Percentiles rank a stretch among this genome's conserved stretches.
These are phyloP conservation scores for Trachelipus rathkii DNA, from an alignment of 1,140 invertebrate genomes.

Conservation along the genomic window DNA sequence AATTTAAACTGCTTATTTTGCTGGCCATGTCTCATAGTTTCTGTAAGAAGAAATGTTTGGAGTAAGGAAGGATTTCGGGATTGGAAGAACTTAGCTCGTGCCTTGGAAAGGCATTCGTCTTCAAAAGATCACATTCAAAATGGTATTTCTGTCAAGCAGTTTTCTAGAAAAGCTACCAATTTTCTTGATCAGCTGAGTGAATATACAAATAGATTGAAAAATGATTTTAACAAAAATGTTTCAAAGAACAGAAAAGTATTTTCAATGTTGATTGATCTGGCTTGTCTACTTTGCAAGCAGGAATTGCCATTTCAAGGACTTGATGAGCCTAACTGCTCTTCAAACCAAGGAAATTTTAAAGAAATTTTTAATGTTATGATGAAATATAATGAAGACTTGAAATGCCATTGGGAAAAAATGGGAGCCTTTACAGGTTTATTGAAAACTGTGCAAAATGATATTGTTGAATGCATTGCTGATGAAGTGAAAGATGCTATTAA, in stretches of 20 bases:
- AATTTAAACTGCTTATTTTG: constrained; percentile 17
- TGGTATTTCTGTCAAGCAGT: background rate
- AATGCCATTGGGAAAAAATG: constrained; percentile 26
- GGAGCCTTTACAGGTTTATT: constrained; percentile 16
- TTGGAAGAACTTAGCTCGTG: background rate
- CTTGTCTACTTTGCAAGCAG: background rate
- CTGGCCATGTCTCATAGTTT: constrained; percentile 27
- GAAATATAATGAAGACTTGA: constrained; percentile 21
- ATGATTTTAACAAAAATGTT: background rate
- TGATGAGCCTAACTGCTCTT: constrained; percentile 16
- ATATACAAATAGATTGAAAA: background rate
- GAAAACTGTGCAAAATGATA: constrained; percentile 39
- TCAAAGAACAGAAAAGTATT: constrained; percentile 9
- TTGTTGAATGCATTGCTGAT: constrained; percentile 33
- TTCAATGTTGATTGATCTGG: background rate
- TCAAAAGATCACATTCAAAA: constrained; percentile 4
- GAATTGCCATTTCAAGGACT: constrained; percentile 20
- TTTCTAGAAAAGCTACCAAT: background rate
- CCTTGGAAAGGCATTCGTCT: background rate
- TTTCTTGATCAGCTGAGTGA: background rate
- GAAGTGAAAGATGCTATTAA: constrained; percentile 23
- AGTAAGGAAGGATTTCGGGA: background rate
- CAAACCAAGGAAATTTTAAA: constrained; percentile 26
- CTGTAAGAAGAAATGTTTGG: constrained; percentile 21
- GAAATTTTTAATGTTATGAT: constrained; percentile 22